A percentile compares a stretch with the other conserved stretches of the same genome.
Conservation (phyloP, 2,113 vertebrate genomes). For the Pithys albifrons region DNA sequence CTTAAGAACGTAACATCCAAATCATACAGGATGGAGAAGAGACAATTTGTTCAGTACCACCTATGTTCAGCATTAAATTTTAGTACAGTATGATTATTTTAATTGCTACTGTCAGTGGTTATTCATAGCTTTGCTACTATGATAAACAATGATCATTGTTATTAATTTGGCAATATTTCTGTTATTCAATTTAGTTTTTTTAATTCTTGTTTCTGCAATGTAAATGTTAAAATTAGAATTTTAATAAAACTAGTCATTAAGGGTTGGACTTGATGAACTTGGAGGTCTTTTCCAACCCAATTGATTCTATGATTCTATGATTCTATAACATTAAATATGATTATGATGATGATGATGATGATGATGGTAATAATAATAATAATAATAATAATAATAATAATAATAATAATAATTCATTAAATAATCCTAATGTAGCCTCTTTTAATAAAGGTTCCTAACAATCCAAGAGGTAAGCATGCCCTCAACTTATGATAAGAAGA, state of each 20-base stretch:
- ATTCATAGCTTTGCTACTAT: background rate
- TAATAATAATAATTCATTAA: background rate
- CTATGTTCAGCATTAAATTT: background rate
- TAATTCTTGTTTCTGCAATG: background rate
- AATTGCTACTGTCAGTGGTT: background rate
- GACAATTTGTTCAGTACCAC: background rate
- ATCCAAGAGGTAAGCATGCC: background rate
- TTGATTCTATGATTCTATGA: no score
- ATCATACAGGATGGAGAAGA: background rate
- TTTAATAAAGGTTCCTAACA: background rate
- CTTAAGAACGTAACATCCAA: background rate
- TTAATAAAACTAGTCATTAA: background rate
- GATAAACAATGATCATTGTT: background rate
- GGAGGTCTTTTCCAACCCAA: no score
- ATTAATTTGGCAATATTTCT: conserved; percentile 1
- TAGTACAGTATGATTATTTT: background rate
- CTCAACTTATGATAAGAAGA: background rate
- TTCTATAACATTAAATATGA: background rate
- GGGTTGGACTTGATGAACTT: no score
- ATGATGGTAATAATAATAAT: background rate
- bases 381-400: background rate
- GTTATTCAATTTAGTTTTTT: background rate
- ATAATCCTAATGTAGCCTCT: background rate
- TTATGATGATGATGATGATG: background rate
- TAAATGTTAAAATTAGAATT: background rate